Base-by-base conservation (phyloP, 2,797 vertebrate genomes). In the Balearica regulorum region DNA sequence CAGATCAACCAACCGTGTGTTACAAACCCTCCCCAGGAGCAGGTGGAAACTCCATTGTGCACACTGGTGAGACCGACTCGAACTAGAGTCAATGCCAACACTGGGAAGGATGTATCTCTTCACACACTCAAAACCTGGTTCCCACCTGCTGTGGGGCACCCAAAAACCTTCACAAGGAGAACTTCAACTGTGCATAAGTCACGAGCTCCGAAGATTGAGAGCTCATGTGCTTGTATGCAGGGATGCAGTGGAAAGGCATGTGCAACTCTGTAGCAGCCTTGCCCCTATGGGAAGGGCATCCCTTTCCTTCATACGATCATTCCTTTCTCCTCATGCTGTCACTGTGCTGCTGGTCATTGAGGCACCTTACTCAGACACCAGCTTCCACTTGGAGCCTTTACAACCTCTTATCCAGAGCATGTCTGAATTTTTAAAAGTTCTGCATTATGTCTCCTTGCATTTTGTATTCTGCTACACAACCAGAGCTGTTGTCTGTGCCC, bases 371-470 rank as follows among this genome's bases (percentile, higher is more conserved):
- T 44, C 79, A 86, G 83, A 69, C 62, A 65, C 22, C 37, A 51
- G 13, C 54, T 62, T 46, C 73, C 48, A 49, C 83, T 18, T 21
- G 26, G 55, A 92, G 66, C 33, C 54, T 87, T 77, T 7, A 16
- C 44, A 78, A 11, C 41, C n/a, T 92, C 31, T 2, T 43, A 69
- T 2, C 54, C 77, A 89, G 49, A 92, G 73, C 80, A 51, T 10
- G 31, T 44, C 89, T 94, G 83, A 57, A 80, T 94, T 93, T 93
- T 89, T 73, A 62, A 26, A 84, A 72, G 70, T 89, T 79, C 92
- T 90, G 75, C 78, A 71, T 62, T 71, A 24, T 37, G 54, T 49
- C 49, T 93, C 44, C 73, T 49, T 70, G 48, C 48, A 70, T 82
- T 94, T 91, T 0, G n/a, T 37, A 91, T 90, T 90, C 93, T 93